phyloP scores from a whole-genome alignment of 2,113 vertebrate species.

The Apeltes quadracus region DNA sequence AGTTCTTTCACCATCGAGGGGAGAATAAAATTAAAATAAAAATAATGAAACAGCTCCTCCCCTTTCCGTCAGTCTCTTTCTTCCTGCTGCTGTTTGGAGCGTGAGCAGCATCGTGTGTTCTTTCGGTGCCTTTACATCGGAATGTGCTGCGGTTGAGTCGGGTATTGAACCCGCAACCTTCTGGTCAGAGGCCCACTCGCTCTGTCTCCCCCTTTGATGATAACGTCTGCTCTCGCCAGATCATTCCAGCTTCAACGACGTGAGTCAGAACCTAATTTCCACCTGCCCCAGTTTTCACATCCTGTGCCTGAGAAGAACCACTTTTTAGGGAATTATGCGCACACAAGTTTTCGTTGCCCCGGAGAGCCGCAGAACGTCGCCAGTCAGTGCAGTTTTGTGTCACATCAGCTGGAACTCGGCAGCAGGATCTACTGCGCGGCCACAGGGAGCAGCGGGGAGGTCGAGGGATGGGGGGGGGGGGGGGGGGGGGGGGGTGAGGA shows the following conservation, averaged over 20 bases:
- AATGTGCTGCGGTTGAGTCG: too few species aligned
- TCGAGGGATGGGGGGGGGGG: too few species aligned
- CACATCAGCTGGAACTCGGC: too few species aligned
- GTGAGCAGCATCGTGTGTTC: constrained; percentile 40
- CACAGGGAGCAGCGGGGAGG: too few species aligned
- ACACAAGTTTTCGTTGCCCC: neutral
- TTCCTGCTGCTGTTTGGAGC: constrained; percentile 49
- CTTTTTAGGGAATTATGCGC: neutral
- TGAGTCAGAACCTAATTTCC: constrained; percentile 5
- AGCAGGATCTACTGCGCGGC: too few species aligned
- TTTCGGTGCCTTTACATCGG: constrained; percentile 13
- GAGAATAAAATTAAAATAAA: neutral
- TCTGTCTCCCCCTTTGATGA: neutral
- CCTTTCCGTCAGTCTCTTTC: constrained; percentile 3
- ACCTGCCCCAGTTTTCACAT: neutral
- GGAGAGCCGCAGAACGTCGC: neutral
- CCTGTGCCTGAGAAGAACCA: neutral
- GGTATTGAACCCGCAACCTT: too few species aligned
- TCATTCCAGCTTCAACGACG: neutral
- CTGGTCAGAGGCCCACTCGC: neutral
- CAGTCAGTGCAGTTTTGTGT: too few species aligned
- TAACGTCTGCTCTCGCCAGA: neutral
- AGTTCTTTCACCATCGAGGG: neutral
- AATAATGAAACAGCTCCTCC: constrained; percentile 1
- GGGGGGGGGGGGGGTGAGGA: too few species aligned